phyloP scores from a whole-genome alignment of 1,140 invertebrate genomes.

The Lepidurus apus region DNA sequence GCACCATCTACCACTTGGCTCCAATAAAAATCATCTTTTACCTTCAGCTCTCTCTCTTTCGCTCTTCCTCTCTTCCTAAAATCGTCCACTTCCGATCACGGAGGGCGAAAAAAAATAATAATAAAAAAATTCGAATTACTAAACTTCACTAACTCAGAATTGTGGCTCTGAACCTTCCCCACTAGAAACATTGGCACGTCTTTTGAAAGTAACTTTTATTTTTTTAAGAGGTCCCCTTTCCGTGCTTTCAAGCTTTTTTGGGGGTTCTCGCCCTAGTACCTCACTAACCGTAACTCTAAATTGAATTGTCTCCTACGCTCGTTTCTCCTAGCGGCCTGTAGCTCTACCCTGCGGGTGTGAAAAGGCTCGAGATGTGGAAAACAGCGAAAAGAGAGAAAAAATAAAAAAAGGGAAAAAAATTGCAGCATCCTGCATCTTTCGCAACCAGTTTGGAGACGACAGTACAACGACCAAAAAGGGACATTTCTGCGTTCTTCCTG shows the following conservation, averaged over 20 bases:
- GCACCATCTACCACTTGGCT: background rate
- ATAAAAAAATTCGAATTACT: background rate
- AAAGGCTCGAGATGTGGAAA: background rate
- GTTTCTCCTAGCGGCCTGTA: background rate
- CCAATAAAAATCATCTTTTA: constrained; percentile 15
- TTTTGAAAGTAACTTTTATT: background rate
- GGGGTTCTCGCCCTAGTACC: background rate
- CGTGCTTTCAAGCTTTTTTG: background rate
- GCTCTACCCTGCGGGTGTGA: background rate
- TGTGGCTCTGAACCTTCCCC: background rate
- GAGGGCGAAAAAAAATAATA: background rate
- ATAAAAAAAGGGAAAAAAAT: background rate
- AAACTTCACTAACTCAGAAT: background rate
- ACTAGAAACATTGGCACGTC: background rate
- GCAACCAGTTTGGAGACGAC: too few relatives aligned
- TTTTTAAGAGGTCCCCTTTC: background rate
- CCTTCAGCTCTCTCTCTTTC: background rate
- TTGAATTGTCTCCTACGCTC: background rate
- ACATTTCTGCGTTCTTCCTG: too few relatives aligned
- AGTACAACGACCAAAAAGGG: too few relatives aligned
- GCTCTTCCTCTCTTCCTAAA: background rate
- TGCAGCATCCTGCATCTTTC: background rate
- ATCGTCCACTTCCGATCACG: background rate
- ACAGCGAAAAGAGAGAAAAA: background rate
- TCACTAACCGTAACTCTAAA: background rate